phyloP scores from a whole-genome alignment of 1,140 invertebrate species.

The Ceratina calcarata region DNA sequence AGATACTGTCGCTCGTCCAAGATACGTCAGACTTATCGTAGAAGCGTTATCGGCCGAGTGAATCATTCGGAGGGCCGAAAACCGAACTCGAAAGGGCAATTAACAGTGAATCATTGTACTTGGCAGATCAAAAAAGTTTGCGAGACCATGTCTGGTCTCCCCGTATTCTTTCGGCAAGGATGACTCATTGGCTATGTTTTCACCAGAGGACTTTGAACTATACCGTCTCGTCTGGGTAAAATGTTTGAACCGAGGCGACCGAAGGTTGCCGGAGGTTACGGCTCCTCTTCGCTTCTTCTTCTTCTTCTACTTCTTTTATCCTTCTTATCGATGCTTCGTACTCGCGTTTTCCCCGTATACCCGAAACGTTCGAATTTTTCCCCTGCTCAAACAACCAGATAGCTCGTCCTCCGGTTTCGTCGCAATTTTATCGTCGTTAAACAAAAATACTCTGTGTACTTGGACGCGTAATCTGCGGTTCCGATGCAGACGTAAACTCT shows the following conservation, averaged over 20 bases:
- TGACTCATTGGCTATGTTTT: slow-evolving; percentile 65
- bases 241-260: slow-evolving; percentile 52
- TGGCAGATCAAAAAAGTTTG: not conserved
- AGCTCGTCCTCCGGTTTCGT: not conserved
- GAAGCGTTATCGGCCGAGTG: not conserved
- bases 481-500: not conserved
- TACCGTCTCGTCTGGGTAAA: slow-evolving; percentile 59
- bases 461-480: too few species aligned
- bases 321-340: slow-evolving; percentile 1
- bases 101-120: slow-evolving; percentile 25
- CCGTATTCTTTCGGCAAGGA: slow-evolving; percentile 23
- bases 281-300: not conserved
- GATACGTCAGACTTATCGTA: not conserved
- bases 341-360: not conserved
- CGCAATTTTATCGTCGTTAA: not conserved
- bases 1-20: too few species aligned
- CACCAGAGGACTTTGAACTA: slow-evolving; percentile 70
- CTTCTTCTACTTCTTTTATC: not conserved
- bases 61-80: not conserved
- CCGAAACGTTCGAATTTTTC: slow-evolving; percentile 17
- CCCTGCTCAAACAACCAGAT: slow-evolving; percentile 34
- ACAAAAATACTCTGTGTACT: slow-evolving; percentile 10
- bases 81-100: not conserved
- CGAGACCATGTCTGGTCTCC: not conserved
- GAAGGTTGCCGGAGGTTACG: slow-evolving; percentile 68